These are phyloP conservation scores for Dendrocincla fuliginosa DNA, from an alignment of 2,797 vertebrate genomes.

Conservation along the genomic window DNA sequence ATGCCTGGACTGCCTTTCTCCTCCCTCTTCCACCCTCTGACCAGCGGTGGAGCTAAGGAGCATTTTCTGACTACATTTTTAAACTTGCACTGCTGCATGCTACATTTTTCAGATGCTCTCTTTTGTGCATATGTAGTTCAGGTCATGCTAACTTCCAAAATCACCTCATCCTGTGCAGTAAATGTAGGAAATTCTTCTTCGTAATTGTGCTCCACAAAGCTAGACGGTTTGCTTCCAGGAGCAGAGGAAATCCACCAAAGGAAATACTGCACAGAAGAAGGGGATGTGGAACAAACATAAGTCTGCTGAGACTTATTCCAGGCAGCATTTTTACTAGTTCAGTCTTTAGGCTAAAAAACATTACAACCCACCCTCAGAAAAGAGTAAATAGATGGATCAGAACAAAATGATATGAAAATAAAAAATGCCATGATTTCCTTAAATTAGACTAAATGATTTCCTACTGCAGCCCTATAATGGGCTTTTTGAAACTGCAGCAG, in stretches of 20 bases:
- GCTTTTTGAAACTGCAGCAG: constrained; percentile 44
- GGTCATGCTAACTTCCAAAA: constrained; percentile 7
- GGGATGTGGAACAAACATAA: constrained; percentile 7
- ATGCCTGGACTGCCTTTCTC: not conserved
- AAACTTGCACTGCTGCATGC: not conserved
- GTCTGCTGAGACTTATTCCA: not conserved
- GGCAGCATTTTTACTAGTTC: not conserved
- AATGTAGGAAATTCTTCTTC: constrained; percentile 22
- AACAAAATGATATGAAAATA: constrained; percentile 32
- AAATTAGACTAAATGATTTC: constrained; percentile 55
- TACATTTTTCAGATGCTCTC: not conserved
- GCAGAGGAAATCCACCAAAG: constrained; percentile 23
- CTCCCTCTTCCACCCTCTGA: not conserved
- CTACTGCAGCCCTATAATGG: constrained; percentile 30
- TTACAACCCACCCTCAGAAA: not conserved
- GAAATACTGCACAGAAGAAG: not conserved
- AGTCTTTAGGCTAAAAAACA: not conserved
- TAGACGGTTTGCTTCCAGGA: constrained; percentile 34
- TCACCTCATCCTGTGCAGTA: not conserved
- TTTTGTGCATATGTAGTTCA: not conserved
- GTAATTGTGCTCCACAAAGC: not conserved
- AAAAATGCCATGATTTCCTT: constrained; percentile 5
- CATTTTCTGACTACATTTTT: not conserved
- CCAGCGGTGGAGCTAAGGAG: not conserved
- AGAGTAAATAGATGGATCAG: constrained; percentile 3